Evolutionary conservation across 2,888 invertebrate species (phyloP), one percentile per base, ranked within the genome.

Genomic region (Archips xylosteana): DNA sequence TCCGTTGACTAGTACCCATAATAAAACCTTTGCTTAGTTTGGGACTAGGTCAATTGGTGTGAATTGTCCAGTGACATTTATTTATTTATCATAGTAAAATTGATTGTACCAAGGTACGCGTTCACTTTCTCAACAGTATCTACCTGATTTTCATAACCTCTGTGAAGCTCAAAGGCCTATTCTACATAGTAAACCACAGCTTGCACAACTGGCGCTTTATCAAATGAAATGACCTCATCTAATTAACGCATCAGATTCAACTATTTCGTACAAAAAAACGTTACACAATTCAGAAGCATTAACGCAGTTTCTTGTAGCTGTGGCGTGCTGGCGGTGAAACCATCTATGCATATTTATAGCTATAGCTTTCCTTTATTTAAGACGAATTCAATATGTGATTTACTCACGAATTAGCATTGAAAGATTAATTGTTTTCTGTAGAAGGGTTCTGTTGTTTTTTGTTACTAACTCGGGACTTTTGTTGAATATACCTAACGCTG

Each of bases 311-410:
- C 69, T 68, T 75, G 67, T 57, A 9, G 36, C 64, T 23, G 70
- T 90, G 81, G 91, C 92, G 92, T 92, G 92, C 88, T 80, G 64
- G 69, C 78, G 83, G 92, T 89, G 92, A 92, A 92, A 92, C 89
- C 87, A 87, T 81, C 79, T 83, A 90, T 92, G 90, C 90, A 91
- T 92, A 92, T 92, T 89, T 88, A 92, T 89, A 85, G 76, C 80
- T 77, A 75, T 87, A 78, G 90, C 92, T 92, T 92, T 92, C 92
- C 89, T 89, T 78, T 82, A 82, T 76, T 77, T 70, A 57, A 73
- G 71, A 67, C 57, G 72, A 70, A 75, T 77, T 69, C 74, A 74
- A 78, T 74, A 75, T 76, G 79, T 79, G 82, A 80, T 79, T 68
- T 77, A 67, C 34, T 54, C 65, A 65, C 60, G 60, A 69, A 70